Percentiles rank a stretch among this genome's conserved stretches.
Evolutionary conservation across 2,113 vertebrate species (phyloP).

Genomic region (Chionodraco myersi): DNA sequence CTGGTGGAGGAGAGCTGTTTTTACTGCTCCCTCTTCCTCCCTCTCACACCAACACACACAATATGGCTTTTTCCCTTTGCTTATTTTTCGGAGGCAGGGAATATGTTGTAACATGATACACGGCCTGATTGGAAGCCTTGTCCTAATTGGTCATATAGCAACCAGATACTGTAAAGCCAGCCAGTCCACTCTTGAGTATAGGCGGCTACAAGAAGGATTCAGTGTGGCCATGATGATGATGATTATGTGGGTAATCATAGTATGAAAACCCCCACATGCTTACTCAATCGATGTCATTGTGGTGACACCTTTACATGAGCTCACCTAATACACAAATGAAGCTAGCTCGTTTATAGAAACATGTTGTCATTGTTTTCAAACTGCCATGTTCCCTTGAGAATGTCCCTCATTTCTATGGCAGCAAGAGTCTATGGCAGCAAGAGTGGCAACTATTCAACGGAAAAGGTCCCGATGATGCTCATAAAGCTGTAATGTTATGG

Average conservation of each 20-base stretch:
- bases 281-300: slow-evolving; percentile 5
- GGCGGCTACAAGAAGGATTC: slow-evolving; percentile 23
- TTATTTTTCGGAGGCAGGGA: slow-evolving; percentile 10
- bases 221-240: slow-evolving; percentile 32
- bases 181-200: slow-evolving; percentile 5
- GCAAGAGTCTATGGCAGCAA: neutral
- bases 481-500: neutral
- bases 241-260: slow-evolving; percentile 52
- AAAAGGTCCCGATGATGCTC: neutral
- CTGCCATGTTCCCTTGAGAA: neutral
- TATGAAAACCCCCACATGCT: slow-evolving; percentile 40
- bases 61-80: slow-evolving; percentile 9
- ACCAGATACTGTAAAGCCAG: slow-evolving; percentile 42
- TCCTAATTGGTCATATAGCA: slow-evolving; percentile 42
- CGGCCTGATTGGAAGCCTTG: slow-evolving; percentile 23
- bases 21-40: slow-evolving; percentile 33
- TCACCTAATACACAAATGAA: slow-evolving; percentile 21
- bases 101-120: slow-evolving; percentile 47
- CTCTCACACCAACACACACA: slow-evolving; percentile 15
- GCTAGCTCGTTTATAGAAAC: slow-evolving; percentile 12
- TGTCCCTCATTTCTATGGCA: neutral
- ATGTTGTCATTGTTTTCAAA: slow-evolving; percentile 7
- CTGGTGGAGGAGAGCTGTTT: slow-evolving; percentile 50
- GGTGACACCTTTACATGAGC: slow-evolving; percentile 44
- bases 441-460: neutral